Evolutionary conservation across 23 tunicate species (phyloP).

Genomic region (Pegea sp.): DNA sequence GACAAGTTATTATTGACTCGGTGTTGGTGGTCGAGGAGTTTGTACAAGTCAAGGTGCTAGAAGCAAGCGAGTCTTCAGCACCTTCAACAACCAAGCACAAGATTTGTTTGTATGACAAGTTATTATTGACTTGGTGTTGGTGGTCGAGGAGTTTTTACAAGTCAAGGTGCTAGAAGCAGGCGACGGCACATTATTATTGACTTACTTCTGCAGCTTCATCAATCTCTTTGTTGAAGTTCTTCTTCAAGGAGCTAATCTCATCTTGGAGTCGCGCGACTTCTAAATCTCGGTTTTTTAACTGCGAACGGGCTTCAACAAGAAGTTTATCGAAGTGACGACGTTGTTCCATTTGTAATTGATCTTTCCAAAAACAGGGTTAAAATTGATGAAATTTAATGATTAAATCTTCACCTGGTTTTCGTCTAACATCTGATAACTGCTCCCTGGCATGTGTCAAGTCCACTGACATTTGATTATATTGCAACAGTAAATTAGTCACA

Average conservation of each 20-base stretch:
- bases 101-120: too few relatives aligned
- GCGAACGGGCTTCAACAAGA: slow-evolving; percentile 34
- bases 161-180: too few relatives aligned
- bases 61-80: too few relatives aligned
- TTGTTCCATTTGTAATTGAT: slow-evolving; percentile 32
- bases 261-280: slow-evolving; percentile 1
- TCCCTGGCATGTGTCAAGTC: slow-evolving; percentile 7
- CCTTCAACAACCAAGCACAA: too few relatives aligned
- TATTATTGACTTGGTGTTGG: too few relatives aligned
- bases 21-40: too few relatives aligned
- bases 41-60: too few relatives aligned
- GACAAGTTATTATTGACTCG: too few relatives aligned
- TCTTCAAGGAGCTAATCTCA: neutral
- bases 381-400: neutral
- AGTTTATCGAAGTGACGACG: slow-evolving; percentile 39
- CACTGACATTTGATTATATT: slow-evolving; percentile 20
- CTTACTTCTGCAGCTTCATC: too few relatives aligned
- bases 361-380: slow-evolving; percentile 1
- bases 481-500: slow-evolving; percentile 17
- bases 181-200: too few relatives aligned
- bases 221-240: slow-evolving; percentile 3
- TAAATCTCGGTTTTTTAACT: slow-evolving; percentile 10
- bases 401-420: slow-evolving; percentile 10
- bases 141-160: too few relatives aligned
- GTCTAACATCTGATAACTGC: slow-evolving; percentile 8